A percentile compares a stretch with the other conserved stretches of the same genome.
Evolutionary conservation across 2,113 vertebrate species (phyloP).

Genomic region (Calidris pygmaea): DNA sequence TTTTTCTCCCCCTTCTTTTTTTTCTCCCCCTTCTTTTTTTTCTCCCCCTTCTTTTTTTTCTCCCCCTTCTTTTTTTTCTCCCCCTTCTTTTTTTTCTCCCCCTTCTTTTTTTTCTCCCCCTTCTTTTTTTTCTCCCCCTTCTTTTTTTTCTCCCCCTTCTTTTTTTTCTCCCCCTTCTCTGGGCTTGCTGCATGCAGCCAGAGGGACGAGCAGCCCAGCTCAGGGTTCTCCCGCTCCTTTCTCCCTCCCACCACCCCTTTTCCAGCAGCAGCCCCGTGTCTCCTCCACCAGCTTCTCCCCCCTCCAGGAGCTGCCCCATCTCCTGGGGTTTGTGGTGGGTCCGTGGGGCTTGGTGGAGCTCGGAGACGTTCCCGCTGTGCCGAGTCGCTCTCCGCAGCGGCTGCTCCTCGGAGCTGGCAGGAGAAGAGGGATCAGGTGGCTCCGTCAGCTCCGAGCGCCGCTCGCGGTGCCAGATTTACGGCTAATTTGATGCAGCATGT

Average conservation of each 20-base stretch:
- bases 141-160: no score
- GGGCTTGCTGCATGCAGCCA: accelerated
- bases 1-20: not conserved
- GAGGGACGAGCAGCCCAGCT: not conserved
- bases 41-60: no score
- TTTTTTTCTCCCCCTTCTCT: not conserved
- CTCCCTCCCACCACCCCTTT: not conserved
- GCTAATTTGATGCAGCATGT: conserved; percentile 23
- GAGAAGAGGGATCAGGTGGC: not conserved
- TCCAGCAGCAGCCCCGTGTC: not conserved
- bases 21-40: no score
- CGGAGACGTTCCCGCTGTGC: not conserved
- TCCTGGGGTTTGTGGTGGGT: not conserved
- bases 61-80: no score
- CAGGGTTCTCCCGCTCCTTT: not conserved
- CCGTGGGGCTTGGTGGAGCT: not conserved
- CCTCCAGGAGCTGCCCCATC: not conserved
- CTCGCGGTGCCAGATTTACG: not conserved
- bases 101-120: not conserved
- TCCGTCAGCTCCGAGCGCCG: not conserved
- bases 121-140: no score
- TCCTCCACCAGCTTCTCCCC: not conserved
- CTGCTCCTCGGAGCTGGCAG: not conserved
- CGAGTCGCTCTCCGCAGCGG: not conserved
- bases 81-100: no score